Evolutionary conservation across 2,113 vertebrate genomes (phyloP).

Genomic region (Antechinus stuartii): DNA sequence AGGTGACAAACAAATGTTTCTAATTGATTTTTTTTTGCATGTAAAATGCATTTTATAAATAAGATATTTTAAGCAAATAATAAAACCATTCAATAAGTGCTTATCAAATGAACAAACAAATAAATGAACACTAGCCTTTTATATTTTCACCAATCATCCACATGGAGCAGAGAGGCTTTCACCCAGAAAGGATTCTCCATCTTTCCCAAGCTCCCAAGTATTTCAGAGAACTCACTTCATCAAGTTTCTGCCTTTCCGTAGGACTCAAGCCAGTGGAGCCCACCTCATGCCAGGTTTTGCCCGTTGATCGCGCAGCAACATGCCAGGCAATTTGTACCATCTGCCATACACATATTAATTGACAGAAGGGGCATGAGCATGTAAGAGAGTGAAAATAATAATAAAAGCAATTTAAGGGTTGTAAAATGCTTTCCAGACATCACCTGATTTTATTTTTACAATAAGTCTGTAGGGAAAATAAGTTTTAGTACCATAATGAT

Average conservation of each 20-base stretch:
- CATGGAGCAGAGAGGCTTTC: not conserved
- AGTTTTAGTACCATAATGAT: not conserved
- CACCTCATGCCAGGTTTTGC: not conserved
- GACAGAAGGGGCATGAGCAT: not conserved
- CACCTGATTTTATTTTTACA: not conserved
- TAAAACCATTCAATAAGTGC: not conserved
- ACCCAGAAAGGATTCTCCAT: not conserved
- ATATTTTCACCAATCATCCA: not conserved
- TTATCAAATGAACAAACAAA: not conserved
- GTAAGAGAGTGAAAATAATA: conserved; percentile 2
- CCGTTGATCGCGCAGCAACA: not conserved
- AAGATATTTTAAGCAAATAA: not conserved
- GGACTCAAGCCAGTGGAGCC: not conserved
- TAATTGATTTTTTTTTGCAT: not conserved
- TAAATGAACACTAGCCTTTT: not conserved
- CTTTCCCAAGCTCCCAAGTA: not conserved
- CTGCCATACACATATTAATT: not conserved
- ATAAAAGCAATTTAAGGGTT: not conserved
- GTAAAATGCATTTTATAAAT: not conserved
- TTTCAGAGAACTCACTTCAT: not conserved
- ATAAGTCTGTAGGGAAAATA: not conserved
- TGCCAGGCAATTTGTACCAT: conserved; percentile 22
- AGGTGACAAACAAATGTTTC: not conserved
- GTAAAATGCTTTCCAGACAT: not conserved
- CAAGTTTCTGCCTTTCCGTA: not conserved